Conservation (phyloP, 2,113 vertebrate genomes). For the Grammomys dolichurus region DNA sequence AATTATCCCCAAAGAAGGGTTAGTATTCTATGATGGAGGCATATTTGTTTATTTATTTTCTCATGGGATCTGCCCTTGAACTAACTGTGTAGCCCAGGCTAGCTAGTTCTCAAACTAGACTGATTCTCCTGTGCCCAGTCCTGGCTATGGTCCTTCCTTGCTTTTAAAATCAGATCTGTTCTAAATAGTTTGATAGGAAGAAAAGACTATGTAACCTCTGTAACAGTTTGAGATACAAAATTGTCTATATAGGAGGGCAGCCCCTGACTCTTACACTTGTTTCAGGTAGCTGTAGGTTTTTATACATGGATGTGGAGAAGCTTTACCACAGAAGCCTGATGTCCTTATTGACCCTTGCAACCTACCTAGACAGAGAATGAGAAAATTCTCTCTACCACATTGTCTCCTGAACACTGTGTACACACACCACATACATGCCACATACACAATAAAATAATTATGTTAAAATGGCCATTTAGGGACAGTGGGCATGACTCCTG, state of each 20-base stretch:
- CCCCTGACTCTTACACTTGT: neutral
- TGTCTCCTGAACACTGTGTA: neutral
- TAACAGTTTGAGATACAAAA: neutral
- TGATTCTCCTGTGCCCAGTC: neutral
- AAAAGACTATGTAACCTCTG: neutral
- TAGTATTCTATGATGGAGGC: constrained; percentile 13
- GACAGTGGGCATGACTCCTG: neutral
- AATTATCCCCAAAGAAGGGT: constrained; percentile 7
- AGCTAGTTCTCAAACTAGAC: neutral
- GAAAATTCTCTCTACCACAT: neutral
- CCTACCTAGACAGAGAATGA: neutral
- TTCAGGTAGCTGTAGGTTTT: neutral
- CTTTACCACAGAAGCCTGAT: neutral
- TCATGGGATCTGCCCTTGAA: neutral
- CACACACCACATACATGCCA: neutral
- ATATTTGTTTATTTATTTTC: neutral
- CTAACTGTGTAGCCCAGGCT: neutral
- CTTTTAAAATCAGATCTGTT: constrained; percentile 28
- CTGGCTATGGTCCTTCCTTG: neutral
- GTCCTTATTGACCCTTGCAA: too few relatives aligned
- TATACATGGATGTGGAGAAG: neutral
- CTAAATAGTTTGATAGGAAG: neutral
- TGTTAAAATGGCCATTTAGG: constrained; percentile 1
- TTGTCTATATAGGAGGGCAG: neutral
- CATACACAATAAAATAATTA: neutral